Base-by-base conservation (phyloP, 2,797 vertebrate genomes). In the Pelochelys cantorii region DNA sequence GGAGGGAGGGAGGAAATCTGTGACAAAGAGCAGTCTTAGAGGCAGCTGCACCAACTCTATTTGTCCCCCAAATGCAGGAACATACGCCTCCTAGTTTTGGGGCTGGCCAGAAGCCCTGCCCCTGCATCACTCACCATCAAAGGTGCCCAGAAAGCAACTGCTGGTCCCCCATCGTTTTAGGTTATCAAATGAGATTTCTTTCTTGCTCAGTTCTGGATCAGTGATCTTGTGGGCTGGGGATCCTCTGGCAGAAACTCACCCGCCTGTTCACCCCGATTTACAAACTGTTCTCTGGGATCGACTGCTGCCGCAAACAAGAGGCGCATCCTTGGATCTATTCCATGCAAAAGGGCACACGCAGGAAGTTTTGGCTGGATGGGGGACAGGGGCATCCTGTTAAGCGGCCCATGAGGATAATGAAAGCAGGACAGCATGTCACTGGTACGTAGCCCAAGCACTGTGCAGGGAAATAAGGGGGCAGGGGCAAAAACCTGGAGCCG, bases 161-260 rank as follows among this genome's bases (percentile, higher is more conserved):
- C 1, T 29, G 37, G 65, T 53, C 55, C 55, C 2, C 56, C 85
- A 6, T 52, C 20, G 27, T 5, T 54, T 31, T 34, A 80, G 31
- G 2, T 10, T 22, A 23, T 20, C 65, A 42, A 31, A 56, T 55
- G 0, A 55, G 54, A 10, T 13, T 27, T 29, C 74, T 83, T 84
- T n/a, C n/a, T 53, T 55, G 25, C 1, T 87, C 48, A 15, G 3
- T 23, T 75, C 79, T 11, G 54, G 7, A 68, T 11, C 53, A 14
- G 18, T 3, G 23, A 18, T 86, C 55, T 7, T 0, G 0, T 4
- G 60, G 25, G 8, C 0, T 48, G 56, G 42, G 9, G 6, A 84
- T 37, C 65, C n/a, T 3, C 2, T 3, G 86, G 54, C 37, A 34
- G 48, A 83, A 79, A 83, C 0, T 0, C 29, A 29, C 34, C 81